These are phyloP conservation scores for Tinea pellionella DNA, from an alignment of 2,888 invertebrate species.

Conservation along the genomic window DNA sequence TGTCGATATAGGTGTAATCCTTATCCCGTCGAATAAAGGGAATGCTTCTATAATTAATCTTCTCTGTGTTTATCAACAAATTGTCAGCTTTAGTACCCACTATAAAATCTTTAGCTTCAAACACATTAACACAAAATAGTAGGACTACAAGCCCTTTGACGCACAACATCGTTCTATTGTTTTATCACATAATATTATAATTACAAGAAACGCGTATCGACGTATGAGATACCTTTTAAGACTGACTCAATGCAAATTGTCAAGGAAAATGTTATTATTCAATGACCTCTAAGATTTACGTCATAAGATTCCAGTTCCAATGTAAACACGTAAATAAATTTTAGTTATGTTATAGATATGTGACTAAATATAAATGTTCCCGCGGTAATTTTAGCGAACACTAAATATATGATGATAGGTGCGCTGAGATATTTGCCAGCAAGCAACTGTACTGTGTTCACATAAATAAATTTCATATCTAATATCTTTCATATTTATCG, in stretches of 20 bases:
- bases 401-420: conserved; percentile 6
- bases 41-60: conserved; percentile 35
- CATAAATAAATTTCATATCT: neutral
- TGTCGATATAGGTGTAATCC: conserved; percentile 45
- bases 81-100: conserved; percentile 47
- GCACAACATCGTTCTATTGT: neutral
- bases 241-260: conserved; percentile 5
- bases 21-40: conserved; percentile 45
- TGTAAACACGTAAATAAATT: conserved; percentile 6
- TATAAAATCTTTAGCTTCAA: conserved; percentile 44
- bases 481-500: neutral
- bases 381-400: neutral
- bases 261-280: neutral
- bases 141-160: conserved; percentile 24
- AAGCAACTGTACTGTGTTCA: neutral
- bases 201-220: neutral
- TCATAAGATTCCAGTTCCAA: conserved; percentile 7
- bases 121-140: conserved; percentile 30
- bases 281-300: conserved; percentile 1
- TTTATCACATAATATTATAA: neutral
- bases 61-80: conserved; percentile 49
- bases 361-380: neutral
- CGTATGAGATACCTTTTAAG: neutral
- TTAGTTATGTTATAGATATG: neutral
- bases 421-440: conserved; percentile 3